These are phyloP conservation scores for Caenorhabditis macrosperma DNA, from an alignment of 2,888 invertebrate species.

Conservation along the genomic window DNA sequence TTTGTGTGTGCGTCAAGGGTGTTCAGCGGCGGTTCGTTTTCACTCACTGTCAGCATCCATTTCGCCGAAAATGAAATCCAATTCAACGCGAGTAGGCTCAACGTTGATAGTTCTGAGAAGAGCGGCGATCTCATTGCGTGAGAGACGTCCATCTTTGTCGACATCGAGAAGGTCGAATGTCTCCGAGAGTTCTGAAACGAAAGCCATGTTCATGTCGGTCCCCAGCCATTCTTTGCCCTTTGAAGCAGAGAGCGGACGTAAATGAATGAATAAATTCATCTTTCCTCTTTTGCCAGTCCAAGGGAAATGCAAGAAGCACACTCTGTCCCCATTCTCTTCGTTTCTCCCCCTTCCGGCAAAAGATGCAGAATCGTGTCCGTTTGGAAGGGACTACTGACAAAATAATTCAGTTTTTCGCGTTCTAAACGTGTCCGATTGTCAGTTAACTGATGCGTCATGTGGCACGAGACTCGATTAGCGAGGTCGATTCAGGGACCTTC, in stretches of 20 bases:
- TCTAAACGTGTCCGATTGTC: slow-evolving; percentile 5
- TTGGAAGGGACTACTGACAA: background rate
- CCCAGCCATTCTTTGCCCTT: slow-evolving; percentile 34
- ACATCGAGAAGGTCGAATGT: slow-evolving; percentile 78
- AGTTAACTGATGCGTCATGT: slow-evolving; percentile 32
- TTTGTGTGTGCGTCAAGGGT: background rate
- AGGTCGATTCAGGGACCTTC: slow-evolving; percentile 49
- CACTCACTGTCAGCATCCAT: slow-evolving; percentile 77
- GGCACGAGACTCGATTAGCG: slow-evolving; percentile 42
- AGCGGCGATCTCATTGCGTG: slow-evolving; percentile 77
- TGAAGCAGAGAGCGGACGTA: slow-evolving; percentile 24
- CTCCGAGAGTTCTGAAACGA: slow-evolving; percentile 77
- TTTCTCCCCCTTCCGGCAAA: slow-evolving; percentile 4
- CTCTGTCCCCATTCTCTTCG: background rate
- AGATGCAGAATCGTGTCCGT: slow-evolving; percentile 26
- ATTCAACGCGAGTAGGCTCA: slow-evolving; percentile 77
- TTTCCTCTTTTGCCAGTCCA: slow-evolving; percentile 7
- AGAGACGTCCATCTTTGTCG: slow-evolving; percentile 77
- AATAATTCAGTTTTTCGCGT: background rate
- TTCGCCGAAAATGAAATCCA: slow-evolving; percentile 78
- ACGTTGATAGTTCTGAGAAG: slow-evolving; percentile 76
- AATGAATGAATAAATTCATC: slow-evolving; percentile 54
- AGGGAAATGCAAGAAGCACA: background rate
- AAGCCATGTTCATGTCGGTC: slow-evolving; percentile 1
- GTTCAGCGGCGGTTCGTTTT: too few relatives aligned